Conservation (phyloP, 2,113 vertebrate genomes). For the Lasiurus borealis region DNA sequence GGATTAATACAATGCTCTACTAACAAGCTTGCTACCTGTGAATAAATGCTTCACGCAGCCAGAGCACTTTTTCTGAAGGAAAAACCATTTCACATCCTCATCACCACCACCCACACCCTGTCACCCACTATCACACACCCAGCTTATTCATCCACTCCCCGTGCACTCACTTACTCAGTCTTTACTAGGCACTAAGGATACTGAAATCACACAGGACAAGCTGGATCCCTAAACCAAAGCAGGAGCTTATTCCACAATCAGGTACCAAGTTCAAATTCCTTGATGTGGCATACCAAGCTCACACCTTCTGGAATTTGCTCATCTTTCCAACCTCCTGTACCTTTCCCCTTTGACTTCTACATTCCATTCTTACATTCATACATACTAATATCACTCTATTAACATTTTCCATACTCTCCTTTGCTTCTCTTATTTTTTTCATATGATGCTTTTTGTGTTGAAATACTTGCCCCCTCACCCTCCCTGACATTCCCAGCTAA, state of each 20-base stretch:
- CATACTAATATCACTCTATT: neutral
- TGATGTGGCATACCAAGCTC: fast-evolving
- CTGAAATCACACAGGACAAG: neutral
- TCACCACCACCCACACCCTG: no score
- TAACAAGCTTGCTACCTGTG: neutral
- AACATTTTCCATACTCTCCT: neutral
- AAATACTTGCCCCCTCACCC: neutral
- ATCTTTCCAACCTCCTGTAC: neutral
- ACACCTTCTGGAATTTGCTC: neutral
- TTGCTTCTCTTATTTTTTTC: fast-evolving
- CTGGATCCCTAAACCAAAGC: neutral
- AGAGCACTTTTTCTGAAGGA: neutral
- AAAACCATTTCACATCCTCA: neutral
- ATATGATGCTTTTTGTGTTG: neutral
- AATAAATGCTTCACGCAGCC: neutral
- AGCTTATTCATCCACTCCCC: fast-evolving
- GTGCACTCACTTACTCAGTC: neutral
- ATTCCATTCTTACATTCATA: neutral
- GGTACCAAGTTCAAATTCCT: neutral
- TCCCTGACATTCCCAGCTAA: neutral
- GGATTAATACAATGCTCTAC: neutral
- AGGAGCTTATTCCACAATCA: neutral
- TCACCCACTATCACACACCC: fast-evolving
- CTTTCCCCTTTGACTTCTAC: neutral
- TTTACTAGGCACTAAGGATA: neutral